Percentiles rank a stretch among this genome's conserved stretches.
Evolutionary conservation across 2,113 vertebrate species (phyloP).

Genomic region (Oncorhynchus clarkii): DNA sequence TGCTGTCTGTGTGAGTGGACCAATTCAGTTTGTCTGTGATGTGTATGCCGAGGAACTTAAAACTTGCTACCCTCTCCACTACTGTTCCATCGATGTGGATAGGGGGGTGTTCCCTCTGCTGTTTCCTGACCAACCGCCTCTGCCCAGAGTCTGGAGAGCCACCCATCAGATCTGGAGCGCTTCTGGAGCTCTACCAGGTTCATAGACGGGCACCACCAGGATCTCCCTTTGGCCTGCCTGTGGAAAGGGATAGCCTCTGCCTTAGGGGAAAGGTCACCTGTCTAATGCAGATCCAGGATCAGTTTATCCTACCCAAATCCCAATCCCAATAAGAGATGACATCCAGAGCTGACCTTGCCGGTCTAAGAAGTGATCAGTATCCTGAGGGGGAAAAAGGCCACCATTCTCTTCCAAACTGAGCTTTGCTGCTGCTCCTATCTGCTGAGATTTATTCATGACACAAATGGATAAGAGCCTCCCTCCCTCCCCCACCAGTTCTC

Average conservation of each 20-base stretch:
- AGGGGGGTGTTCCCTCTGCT: too few relatives aligned
- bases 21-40: too few relatives aligned
- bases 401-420: neutral
- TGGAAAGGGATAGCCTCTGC: neutral
- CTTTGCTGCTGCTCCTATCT: neutral
- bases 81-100: too few relatives aligned
- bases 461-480: constrained; percentile 49
- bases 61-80: too few relatives aligned
- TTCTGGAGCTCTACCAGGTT: neutral
- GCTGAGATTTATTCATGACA: constrained; percentile 68
- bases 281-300: neutral
- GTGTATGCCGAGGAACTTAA: too few relatives aligned
- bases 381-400: neutral
- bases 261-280: neutral
- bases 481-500: neutral
- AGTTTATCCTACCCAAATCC: neutral
- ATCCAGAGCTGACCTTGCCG: neutral
- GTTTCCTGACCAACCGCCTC: neutral
- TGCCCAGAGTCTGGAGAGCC: too few relatives aligned
- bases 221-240: neutral
- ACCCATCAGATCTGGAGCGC: neutral
- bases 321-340: neutral
- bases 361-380: neutral
- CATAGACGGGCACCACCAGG: neutral
- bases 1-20: too few relatives aligned